Percentiles rank a stretch among this genome's conserved stretches.
These are phyloP conservation scores for Strigamia transsilvanica DNA, from an alignment of 2,888 invertebrate genomes.

Conservation along the genomic window DNA sequence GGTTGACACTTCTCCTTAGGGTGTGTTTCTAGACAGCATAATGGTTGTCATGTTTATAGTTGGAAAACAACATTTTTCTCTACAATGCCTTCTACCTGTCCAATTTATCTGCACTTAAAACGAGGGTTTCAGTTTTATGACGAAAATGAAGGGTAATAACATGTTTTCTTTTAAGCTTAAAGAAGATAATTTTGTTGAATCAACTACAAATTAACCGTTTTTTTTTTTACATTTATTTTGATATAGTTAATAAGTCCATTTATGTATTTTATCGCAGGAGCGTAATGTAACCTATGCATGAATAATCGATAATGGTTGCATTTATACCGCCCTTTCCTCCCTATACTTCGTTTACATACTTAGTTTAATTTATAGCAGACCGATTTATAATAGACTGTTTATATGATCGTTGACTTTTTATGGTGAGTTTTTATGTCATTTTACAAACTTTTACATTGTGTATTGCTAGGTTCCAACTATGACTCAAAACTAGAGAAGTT, in stretches of 20 bases:
- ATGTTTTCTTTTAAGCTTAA: conserved; percentile 12
- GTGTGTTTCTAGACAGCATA: conserved; percentile 42
- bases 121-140: conserved; percentile 27
- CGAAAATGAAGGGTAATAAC: conserved; percentile 28
- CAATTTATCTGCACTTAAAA: conserved; percentile 45
- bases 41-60: conserved; percentile 47
- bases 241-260: background rate
- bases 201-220: background rate
- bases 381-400: too few species aligned
- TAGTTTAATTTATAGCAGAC: too few species aligned
- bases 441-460: too few species aligned
- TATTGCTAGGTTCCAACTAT: too few species aligned
- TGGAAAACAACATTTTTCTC: conserved; percentile 47
- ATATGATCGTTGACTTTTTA: too few species aligned
- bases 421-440: too few species aligned
- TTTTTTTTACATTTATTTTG: background rate
- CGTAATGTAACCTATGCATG: too few species aligned
- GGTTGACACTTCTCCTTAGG: conserved; percentile 40
- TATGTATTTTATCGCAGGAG: too few species aligned
- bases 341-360: too few species aligned
- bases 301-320: too few species aligned
- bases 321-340: too few species aligned
- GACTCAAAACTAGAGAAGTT: too few species aligned
- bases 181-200: background rate
- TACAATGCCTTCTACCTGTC: conserved; percentile 32